These are phyloP conservation scores for Etia nguti DNA, from an alignment of 2,113 vertebrate species.

Conservation along the genomic window DNA sequence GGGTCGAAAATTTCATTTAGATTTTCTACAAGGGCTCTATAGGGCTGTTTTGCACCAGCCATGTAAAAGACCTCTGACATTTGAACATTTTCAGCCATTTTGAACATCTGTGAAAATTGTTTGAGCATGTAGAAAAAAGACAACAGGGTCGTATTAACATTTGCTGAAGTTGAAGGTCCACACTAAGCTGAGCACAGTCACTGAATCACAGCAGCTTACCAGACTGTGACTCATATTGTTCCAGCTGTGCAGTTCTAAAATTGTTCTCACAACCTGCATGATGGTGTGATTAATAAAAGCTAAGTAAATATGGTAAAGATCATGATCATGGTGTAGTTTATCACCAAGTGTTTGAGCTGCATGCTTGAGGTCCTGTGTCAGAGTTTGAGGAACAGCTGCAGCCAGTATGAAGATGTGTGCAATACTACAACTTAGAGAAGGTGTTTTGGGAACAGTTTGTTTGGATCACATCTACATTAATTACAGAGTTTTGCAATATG, in stretches of 20 bases:
- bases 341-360: neutral
- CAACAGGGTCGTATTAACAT: neutral
- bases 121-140: neutral
- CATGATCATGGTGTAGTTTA: neutral
- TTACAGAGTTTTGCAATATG: neutral
- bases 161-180: neutral
- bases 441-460: neutral
- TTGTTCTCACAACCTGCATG: neutral
- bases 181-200: neutral
- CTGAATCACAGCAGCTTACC: neutral
- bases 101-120: neutral
- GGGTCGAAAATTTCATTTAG: neutral
- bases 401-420: neutral
- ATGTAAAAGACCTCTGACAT: neutral
- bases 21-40: neutral
- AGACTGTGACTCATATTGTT: neutral
- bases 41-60: neutral
- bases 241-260: neutral
- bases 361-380: neutral
- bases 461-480: neutral
- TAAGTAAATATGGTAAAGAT: neutral
- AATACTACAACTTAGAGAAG: neutral
- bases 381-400: neutral
- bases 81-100: neutral
- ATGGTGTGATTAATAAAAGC: neutral